phyloP scores from a whole-genome alignment of 2,888 invertebrate species.

The Cephus rjabovi region DNA sequence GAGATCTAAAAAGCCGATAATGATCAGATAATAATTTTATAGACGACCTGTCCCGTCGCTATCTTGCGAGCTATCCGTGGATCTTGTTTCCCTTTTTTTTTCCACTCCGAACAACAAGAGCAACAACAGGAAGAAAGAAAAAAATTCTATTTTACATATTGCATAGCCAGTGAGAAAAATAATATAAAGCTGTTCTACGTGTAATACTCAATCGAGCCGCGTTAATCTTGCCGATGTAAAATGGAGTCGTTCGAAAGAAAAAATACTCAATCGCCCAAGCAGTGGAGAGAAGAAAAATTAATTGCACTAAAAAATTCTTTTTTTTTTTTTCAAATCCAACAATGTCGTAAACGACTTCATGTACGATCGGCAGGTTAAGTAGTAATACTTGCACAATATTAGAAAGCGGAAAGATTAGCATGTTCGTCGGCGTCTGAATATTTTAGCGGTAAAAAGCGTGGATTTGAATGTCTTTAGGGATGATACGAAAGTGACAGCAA shows the following conservation, averaged over 20 bases:
- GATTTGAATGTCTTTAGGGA: conserved; percentile 30
- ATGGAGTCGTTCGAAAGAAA: neutral
- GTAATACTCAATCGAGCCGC: neutral
- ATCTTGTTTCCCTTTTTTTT: conserved; percentile 33
- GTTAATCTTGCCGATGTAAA: neutral
- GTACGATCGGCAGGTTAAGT: neutral
- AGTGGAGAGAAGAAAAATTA: neutral
- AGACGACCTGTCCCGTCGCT: conserved; percentile 41
- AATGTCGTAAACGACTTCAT: neutral
- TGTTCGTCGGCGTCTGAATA: conserved; percentile 23
- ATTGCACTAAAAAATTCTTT: neutral
- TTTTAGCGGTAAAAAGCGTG: conserved; percentile 31
- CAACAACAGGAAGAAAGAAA: conserved; percentile 11
- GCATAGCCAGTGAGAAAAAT: conserved; percentile 40
- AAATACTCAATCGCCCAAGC: neutral
- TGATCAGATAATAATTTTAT: conserved; percentile 39
- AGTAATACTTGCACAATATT: conserved; percentile 29
- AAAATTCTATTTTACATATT: conserved; percentile 56
- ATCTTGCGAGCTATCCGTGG: conserved; percentile 36
- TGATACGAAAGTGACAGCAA: neutral
- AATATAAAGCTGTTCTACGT: conserved; percentile 15
- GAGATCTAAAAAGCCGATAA: conserved; percentile 26
- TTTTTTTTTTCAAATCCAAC: neutral
- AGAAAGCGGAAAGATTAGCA: conserved; percentile 14
- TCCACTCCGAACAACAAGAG: conserved; percentile 33